phyloP scores from a whole-genome alignment of 1,140 invertebrate species.

The Drosophila melanica region DNA sequence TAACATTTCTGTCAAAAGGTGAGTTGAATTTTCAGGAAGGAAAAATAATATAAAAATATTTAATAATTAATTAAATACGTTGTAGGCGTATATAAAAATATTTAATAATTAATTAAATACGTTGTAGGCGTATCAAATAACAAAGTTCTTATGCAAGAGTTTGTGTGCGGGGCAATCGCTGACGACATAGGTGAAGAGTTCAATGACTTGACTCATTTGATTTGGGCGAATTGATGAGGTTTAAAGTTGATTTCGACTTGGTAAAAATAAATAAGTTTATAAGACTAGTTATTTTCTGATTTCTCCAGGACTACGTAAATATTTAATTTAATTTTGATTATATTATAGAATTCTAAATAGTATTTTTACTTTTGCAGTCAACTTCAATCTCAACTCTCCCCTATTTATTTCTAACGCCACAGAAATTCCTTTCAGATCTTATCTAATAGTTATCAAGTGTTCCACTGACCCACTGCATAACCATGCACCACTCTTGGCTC shows the following conservation, averaged over 20 bases:
- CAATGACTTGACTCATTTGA: constrained; percentile 36
- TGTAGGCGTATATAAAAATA: constrained; percentile 54
- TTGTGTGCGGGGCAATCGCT: constrained; percentile 19
- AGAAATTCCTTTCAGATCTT: constrained; percentile 15
- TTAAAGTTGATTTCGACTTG: neutral
- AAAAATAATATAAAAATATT: constrained; percentile 16
- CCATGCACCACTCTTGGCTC: constrained; percentile 22
- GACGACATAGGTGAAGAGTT: constrained; percentile 42
- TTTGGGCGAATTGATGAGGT: neutral
- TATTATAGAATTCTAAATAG: neutral
- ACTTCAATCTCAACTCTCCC: neutral
- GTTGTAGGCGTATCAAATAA: constrained; percentile 65
- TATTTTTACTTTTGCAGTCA: neutral
- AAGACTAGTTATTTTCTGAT: neutral
- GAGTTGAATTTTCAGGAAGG: constrained; percentile 59
- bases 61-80: constrained; percentile 65
- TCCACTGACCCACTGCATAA: constrained; percentile 44
- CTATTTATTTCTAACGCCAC: neutral
- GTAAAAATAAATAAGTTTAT: neutral
- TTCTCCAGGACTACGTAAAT: neutral
- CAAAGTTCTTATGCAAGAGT: constrained; percentile 47
- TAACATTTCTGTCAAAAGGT: constrained; percentile 68
- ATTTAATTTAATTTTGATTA: neutral
- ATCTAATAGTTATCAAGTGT: constrained; percentile 30
- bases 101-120: constrained; percentile 64